Base-by-base conservation (phyloP, 1,140 invertebrate species). In the Trypoxylus dichotomus region DNA sequence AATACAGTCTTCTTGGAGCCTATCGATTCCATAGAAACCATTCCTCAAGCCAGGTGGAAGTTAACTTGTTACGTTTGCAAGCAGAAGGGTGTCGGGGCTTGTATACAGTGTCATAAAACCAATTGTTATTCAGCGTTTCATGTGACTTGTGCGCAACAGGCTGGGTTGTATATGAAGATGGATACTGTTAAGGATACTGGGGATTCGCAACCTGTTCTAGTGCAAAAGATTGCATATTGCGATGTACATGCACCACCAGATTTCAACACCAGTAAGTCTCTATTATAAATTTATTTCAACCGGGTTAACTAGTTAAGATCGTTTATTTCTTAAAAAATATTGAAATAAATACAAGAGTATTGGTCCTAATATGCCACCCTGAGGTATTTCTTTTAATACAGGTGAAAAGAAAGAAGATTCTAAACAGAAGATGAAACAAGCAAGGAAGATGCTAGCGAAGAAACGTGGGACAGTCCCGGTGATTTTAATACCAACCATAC, bases 41-140 rank as follows among this genome's bases (percentile, higher is more conserved):
- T 99, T 83, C 97, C 97, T 1, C 89, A 95, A 15, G 97, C 97
- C 0, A 90, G 98, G 15, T 98, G 97, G 96, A 96, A 96, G 83
- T 89, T 99, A 0, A 94, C 93, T 1, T 99, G 98, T 84, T 98
- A 96, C 84, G 95, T 99, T 74, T 99, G 98, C 86, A 98, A 98
- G 86, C 94, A 98, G 85, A 91, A 95, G 79, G 93, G 94, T 60
- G 92, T 94, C 0, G 98, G 98, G 0, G 98, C 98, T 1, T 99
- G 98, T 84, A 99, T 99, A 80, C 98, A 99, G 87, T 99, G 98
- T 86, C 96, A 98, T 84, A 96, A 97, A 83, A 94, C 92, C 79
- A 98, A 96, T 85, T 99, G 98, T 86, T 99, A 98, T 84, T 94
- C 95, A 75, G 97, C 97, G 6, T 99, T 99, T 88, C 98, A 99